A percentile compares a stretch with the other conserved stretches of the same genome.
These are phyloP conservation scores for Zelleria hepariella DNA, from an alignment of 2,888 invertebrate genomes.

Conservation along the genomic window DNA sequence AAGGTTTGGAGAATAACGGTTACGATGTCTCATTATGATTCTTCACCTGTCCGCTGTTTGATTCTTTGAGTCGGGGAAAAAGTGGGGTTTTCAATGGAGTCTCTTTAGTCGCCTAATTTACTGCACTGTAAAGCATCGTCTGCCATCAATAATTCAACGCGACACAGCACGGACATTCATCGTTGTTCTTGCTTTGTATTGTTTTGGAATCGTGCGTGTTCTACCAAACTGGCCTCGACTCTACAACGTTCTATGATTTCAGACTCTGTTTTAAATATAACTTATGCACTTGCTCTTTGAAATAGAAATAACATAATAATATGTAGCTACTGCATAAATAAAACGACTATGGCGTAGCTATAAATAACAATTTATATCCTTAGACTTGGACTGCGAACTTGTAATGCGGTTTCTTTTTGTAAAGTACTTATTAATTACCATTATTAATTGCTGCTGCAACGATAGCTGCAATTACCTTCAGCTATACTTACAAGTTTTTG, in stretches of 20 bases:
- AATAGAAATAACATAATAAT: too few relatives aligned
- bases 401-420: neutral
- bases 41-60: conserved; percentile 13
- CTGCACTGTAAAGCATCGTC: conserved; percentile 43
- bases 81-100: conserved; percentile 38
- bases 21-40: conserved; percentile 25
- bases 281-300: too few relatives aligned
- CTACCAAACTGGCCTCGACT: neutral
- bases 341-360: too few relatives aligned
- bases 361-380: neutral
- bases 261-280: neutral
- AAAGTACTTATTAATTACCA: conserved; percentile 13
- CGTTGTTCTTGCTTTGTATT: conserved; percentile 42
- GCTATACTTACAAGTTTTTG: neutral
- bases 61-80: conserved; percentile 26
- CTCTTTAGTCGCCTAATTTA: conserved; percentile 57
- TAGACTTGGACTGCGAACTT: too few relatives aligned
- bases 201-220: conserved; percentile 9
- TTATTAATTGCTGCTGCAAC: conserved; percentile 15
- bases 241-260: neutral
- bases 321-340: too few relatives aligned
- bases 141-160: conserved; percentile 64
- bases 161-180: conserved; percentile 35
- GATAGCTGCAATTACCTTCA: conserved; percentile 4
- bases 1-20: conserved; percentile 29